Evolutionary conservation across 1,140 invertebrate genomes (phyloP).

Genomic region (Eriocheir sinensis): DNA sequence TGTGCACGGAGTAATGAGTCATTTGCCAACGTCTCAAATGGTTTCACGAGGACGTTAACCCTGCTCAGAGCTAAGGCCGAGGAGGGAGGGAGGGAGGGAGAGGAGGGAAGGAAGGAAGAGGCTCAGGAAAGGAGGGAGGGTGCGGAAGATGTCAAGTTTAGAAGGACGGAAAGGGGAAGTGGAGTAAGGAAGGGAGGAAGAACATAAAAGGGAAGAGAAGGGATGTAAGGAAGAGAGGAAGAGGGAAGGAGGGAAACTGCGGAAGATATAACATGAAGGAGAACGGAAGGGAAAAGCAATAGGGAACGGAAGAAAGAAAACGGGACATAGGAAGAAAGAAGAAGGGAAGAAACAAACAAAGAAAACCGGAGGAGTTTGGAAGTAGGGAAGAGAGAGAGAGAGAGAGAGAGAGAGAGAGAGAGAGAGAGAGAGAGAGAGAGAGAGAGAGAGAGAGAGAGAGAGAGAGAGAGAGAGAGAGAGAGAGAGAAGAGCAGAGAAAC

Average conservation of each 20-base stretch:
- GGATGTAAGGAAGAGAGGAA: no score
- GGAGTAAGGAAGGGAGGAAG: no score
- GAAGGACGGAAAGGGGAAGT: no score
- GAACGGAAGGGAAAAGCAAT: no score
- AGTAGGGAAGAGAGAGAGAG: background rate
- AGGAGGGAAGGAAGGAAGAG: no score
- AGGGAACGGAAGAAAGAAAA: background rate
- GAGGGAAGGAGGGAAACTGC: background rate
- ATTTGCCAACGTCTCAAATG: slow-evolving; percentile 11
- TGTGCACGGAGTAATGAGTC: background rate
- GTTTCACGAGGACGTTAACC: background rate
- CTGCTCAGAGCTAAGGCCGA: background rate
- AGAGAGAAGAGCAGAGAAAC: background rate
- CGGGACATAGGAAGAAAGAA: background rate
- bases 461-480: background rate
- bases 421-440: background rate
- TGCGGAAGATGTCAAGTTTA: background rate
- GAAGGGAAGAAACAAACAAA: no score
- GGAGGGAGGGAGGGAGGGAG: background rate
- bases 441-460: background rate
- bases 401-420: background rate
- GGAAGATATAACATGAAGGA: background rate
- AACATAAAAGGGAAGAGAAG: background rate
- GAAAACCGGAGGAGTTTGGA: no score
- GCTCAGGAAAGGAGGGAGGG: background rate